phyloP scores from a whole-genome alignment of 2,888 invertebrate species.

The Brassicogethes aeneus region DNA sequence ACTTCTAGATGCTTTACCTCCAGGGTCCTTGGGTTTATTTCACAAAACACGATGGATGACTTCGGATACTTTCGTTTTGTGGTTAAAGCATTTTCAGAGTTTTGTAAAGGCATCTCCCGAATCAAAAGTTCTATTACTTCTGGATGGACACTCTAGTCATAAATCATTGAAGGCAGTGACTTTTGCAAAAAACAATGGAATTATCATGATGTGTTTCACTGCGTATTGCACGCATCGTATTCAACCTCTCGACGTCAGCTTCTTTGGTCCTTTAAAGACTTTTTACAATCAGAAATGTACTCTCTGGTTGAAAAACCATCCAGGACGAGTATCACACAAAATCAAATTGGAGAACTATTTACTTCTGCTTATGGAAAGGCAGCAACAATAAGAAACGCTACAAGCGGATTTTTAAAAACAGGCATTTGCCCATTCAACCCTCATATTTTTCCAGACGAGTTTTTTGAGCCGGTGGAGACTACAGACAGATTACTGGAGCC shows the following conservation, averaged over 20 bases:
- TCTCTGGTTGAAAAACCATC: conserved; percentile 9
- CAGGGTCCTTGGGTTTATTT: too few species aligned
- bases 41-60: too few species aligned
- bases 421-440: conserved; percentile 11
- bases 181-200: conserved; percentile 7
- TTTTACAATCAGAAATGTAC: conserved; percentile 9
- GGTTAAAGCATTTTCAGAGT: conserved; percentile 6
- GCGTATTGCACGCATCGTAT: conserved; percentile 9
- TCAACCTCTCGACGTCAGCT: conserved; percentile 8
- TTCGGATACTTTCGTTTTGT: too few species aligned
- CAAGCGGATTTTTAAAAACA: conserved; percentile 8
- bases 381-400: conserved; percentile 10
- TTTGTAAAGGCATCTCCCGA: conserved; percentile 10
- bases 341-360: conserved; percentile 11
- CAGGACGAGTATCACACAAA: conserved; percentile 7
- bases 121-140: conserved; percentile 9
- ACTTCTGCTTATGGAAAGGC: conserved; percentile 9
- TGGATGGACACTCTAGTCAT: conserved; percentile 10
- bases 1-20: too few species aligned
- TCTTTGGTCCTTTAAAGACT: conserved; percentile 10
- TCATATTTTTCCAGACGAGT: conserved; percentile 7
- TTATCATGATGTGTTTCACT: conserved; percentile 9
- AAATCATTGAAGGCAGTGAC: conserved; percentile 7
- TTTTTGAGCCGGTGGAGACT: conserved; percentile 3
- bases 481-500: conserved; percentile 3